phyloP scores from a whole-genome alignment of 2,113 vertebrate species.

The Salvelinus fontinalis region DNA sequence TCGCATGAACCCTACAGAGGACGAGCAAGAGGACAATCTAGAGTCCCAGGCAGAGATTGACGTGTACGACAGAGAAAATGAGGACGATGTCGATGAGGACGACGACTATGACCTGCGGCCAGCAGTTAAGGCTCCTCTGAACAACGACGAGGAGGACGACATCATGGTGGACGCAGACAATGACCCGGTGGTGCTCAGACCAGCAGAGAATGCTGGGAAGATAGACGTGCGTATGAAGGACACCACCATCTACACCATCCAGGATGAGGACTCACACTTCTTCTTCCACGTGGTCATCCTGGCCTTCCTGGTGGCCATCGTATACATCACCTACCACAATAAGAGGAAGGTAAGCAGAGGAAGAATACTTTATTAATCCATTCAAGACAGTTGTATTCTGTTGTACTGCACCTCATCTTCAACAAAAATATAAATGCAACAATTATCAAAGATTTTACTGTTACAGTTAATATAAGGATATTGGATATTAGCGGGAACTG shows the following conservation, averaged over 20 bases:
- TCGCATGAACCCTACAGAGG: neutral
- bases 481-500: no score
- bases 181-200: conserved; percentile 19
- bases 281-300: conserved; percentile 92
- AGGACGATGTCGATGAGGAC: rapidly evolving
- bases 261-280: conserved; percentile 91
- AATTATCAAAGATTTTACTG: no score
- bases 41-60: neutral
- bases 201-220: conserved; percentile 48
- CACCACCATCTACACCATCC: conserved; percentile 64
- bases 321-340: conserved; percentile 96
- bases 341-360: conserved; percentile 88
- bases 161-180: neutral
- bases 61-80: neutral
- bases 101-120: neutral
- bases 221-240: conserved; percentile 59
- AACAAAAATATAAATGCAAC: no score
- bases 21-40: rapidly evolving
- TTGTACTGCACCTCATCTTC: no score
- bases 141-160: rapidly evolving
- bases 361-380: no score
- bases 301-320: conserved; percentile 87
- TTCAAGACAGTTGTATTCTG: no score
- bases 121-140: neutral
- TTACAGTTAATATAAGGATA: no score